phyloP scores from a whole-genome alignment of 2,888 invertebrate species.

The Crioceris asparagi region DNA sequence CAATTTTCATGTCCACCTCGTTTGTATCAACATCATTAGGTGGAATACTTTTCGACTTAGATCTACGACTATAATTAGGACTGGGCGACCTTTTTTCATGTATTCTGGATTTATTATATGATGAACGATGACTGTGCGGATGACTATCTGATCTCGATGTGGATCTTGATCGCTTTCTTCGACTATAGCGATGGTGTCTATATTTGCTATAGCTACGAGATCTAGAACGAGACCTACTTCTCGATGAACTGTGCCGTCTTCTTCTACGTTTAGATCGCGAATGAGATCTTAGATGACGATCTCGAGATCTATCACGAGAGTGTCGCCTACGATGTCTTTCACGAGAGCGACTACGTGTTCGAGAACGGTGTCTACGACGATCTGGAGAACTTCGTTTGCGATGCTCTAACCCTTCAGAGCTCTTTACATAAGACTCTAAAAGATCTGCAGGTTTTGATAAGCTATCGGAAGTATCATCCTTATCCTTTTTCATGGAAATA shows the following conservation, averaged over 20 bases:
- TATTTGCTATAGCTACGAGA: not conserved
- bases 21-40: constrained; percentile 14
- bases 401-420: constrained; percentile 14
- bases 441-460: too few relatives aligned
- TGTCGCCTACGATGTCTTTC: constrained; percentile 14
- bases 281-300: constrained; percentile 10
- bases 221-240: not conserved
- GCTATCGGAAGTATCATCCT: constrained; percentile 7
- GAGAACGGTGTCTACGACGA: constrained; percentile 16
- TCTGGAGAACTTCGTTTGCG: constrained; percentile 21
- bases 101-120: too few relatives aligned
- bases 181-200: too few relatives aligned
- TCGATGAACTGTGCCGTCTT: constrained; percentile 12
- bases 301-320: constrained; percentile 19
- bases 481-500: constrained; percentile 3
- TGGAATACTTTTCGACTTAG: constrained; percentile 10
- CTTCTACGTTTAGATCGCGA: constrained; percentile 6
- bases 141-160: too few relatives aligned
- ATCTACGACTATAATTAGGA: constrained; percentile 4
- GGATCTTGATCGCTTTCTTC: constrained; percentile 2
- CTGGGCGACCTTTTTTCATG: constrained; percentile 8
- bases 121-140: too few relatives aligned
- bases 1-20: constrained; percentile 23
- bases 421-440: too few relatives aligned
- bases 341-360: constrained; percentile 21